These are phyloP conservation scores for Phyllotis vaccarum DNA, from an alignment of 2,797 vertebrate species.

Conservation along the genomic window DNA sequence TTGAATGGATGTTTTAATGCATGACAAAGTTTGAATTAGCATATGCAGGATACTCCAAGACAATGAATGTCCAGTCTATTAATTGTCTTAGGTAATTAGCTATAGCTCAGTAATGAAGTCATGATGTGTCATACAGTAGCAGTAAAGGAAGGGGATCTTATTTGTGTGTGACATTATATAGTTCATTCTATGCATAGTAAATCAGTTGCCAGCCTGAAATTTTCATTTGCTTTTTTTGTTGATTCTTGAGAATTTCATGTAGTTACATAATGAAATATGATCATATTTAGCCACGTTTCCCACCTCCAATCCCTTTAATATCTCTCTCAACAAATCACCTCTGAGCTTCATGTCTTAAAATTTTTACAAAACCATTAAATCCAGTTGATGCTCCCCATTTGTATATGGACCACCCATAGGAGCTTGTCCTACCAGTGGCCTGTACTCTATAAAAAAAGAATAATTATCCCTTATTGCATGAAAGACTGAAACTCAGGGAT, in stretches of 20 bases:
- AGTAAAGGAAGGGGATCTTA: slow-evolving; percentile 68
- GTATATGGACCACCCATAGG: not conserved
- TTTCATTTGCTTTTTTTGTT: not conserved
- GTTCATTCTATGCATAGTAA: slow-evolving; percentile 46
- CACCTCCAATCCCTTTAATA: not conserved
- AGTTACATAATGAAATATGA: not conserved
- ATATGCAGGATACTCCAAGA: not conserved
- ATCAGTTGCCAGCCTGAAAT: slow-evolving; percentile 17
- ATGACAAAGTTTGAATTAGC: slow-evolving; percentile 44
- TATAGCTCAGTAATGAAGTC: slow-evolving; percentile 75
- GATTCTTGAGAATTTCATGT: not conserved
- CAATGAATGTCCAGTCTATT: slow-evolving; percentile 74
- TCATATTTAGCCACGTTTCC: not conserved
- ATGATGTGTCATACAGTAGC: slow-evolving; percentile 48
- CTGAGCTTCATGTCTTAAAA: not conserved
- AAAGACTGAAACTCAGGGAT: too few species aligned
- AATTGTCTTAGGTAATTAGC: slow-evolving; percentile 79
- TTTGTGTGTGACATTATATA: slow-evolving; percentile 33
- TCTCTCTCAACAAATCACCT: not conserved
- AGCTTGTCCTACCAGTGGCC: not conserved
- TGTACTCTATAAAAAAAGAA: not conserved
- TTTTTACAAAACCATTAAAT: not conserved
- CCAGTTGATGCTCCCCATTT: not conserved
- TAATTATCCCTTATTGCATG: too few species aligned
- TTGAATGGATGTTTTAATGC: slow-evolving; percentile 67